Conservation (phyloP, 1,140 invertebrate genomes). For the Belonocnema kinseyi region DNA sequence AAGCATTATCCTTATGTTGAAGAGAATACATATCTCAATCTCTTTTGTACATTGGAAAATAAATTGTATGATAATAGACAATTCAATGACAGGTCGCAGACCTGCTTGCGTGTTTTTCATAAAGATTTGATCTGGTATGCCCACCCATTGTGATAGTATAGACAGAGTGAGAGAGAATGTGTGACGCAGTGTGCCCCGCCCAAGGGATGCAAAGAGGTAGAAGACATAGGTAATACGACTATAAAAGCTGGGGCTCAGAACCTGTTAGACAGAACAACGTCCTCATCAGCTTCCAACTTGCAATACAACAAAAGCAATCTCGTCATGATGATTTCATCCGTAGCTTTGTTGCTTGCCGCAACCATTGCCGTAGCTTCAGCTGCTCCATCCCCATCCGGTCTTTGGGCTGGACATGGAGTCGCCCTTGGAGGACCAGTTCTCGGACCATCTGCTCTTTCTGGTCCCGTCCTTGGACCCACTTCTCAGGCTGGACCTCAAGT, state of each 20-base stretch:
- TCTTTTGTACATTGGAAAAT: too few relatives aligned
- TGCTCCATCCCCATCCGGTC: conserved; percentile 59
- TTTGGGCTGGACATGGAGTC: conserved; percentile 56
- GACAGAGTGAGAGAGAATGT: conserved; percentile 62
- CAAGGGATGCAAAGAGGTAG: conserved; percentile 63
- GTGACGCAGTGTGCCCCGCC: conserved; percentile 69
- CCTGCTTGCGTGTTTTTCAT: too few relatives aligned
- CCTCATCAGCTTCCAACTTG: conserved; percentile 37
- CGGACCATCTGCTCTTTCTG: conserved; percentile 61
- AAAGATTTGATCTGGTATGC: too few relatives aligned
- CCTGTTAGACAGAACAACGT: conserved; percentile 57
- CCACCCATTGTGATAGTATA: conserved; percentile 37
- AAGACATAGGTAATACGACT: conserved; percentile 52
- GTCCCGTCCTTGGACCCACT: conserved; percentile 60
- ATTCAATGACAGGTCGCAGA: too few relatives aligned
- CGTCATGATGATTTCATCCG: conserved; percentile 58
- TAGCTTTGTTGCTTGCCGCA: conserved; percentile 60
- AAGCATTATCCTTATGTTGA: too few relatives aligned
- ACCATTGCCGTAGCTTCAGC: conserved; percentile 59
- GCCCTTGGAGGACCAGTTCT: conserved; percentile 61
- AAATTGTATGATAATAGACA: too few relatives aligned
- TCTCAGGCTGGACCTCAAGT: conserved; percentile 47
- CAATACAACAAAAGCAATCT: conserved; percentile 20
- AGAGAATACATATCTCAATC: too few relatives aligned
- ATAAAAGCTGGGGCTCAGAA: conserved; percentile 64